A percentile compares a stretch with the other conserved stretches of the same genome.
These are phyloP conservation scores for Archips xylosteana DNA, from an alignment of 2,888 invertebrate species.

Conservation along the genomic window DNA sequence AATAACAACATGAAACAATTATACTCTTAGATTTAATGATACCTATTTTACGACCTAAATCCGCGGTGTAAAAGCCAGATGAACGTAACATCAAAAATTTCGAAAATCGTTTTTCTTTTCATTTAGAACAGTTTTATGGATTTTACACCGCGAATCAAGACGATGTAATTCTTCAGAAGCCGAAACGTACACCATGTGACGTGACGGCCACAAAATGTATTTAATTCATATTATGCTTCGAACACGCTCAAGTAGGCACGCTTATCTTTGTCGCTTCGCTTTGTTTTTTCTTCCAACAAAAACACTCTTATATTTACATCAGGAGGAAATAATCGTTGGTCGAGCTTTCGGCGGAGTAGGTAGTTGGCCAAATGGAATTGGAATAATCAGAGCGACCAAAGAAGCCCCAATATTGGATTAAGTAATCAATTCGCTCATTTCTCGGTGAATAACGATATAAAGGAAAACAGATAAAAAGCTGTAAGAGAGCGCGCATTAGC, in stretches of 20 bases:
- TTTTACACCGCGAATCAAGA: too few species aligned
- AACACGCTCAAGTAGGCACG: background rate
- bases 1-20: too few species aligned
- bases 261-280: conserved; percentile 1
- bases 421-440: conserved; percentile 57
- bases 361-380: conserved; percentile 45
- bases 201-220: background rate
- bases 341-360: conserved; percentile 31
- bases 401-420: conserved; percentile 56
- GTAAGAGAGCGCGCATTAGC: conserved; percentile 42
- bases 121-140: too few species aligned
- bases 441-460: conserved; percentile 50
- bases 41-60: too few species aligned
- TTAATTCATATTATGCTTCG: background rate
- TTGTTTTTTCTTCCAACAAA: conserved; percentile 18
- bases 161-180: too few species aligned
- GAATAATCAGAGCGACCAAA: conserved; percentile 53
- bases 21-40: too few species aligned
- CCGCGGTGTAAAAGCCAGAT: too few species aligned
- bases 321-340: conserved; percentile 32
- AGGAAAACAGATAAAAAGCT: conserved; percentile 49
- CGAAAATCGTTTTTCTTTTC: too few species aligned
- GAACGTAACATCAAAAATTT: too few species aligned
- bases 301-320: conserved; percentile 34
- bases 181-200: background rate